Evolutionary conservation across 2,888 invertebrate species (phyloP), one percentile per base, ranked within the genome.

Genomic region (Agrotis segetum): DNA sequence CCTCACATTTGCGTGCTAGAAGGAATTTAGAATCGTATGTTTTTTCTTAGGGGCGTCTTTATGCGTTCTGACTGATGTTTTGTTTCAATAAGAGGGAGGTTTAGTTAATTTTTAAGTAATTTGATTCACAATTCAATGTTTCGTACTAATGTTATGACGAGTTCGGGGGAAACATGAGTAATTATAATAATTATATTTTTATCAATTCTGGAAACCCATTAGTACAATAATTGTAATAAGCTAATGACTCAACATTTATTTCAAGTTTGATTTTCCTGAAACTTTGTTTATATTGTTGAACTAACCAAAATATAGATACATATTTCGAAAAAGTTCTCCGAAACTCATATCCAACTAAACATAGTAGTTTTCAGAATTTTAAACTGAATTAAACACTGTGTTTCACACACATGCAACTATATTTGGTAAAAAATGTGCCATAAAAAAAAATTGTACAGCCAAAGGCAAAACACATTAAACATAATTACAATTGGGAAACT

Each of bases 1-100:
- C 86, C 84, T 80, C 70, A 81, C 81, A 86, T 88, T 89, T 87
- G 88, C 89, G 86, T 90, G 89, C 78, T 83, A 79, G 81, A 76
- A 74, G 77, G 79, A 87, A 87, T 88, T 85, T 77, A 83, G 75
- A 87, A 86, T 83, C 71, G 79, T 82, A 84, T 85, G 80, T 74
- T 67, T 73, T 71, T 72, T 66, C 62, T 77, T 55, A 66, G 52
- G 74, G 77, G 75, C 63, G n/a, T 60, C 24, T 63, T 64, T 68
- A 66, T 73, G 50, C 46, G 29, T 74, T 76, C 62, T 76, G 59
- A 60, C 59, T 66, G 47, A 59, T 52, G 49, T 56, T 67, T 19
- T 29, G 40, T 55, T 62, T 50, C 17, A 61, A 62, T 63, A 21
- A 29, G 34, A 50, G 40, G 50, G 21, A 29, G 44, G 17, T 58